Evolutionary conservation across 1,140 invertebrate species (phyloP), one percentile per base, ranked within the genome.

Genomic region (Pogonus chalceus): DNA sequence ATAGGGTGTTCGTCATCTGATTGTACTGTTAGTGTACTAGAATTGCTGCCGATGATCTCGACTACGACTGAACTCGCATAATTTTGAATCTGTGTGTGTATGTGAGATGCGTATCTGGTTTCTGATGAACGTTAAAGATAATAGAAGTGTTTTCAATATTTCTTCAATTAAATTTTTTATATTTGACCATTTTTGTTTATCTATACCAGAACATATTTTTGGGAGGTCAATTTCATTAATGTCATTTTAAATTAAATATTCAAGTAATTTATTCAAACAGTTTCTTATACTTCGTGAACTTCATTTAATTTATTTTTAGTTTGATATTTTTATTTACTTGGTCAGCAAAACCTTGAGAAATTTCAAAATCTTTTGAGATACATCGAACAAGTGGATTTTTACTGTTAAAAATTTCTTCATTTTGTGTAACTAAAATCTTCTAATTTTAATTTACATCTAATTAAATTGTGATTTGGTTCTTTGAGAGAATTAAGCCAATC

Each of bases 371-470:
- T 31, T 4, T 14, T 14, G 26, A 31, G 4, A 31, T 31, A 14
- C 26, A 31, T 7, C 14, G 26, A 31, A 31, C 14, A 31, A 31
- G 26, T 31, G 14, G 26, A 31, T 31, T 31, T 56, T 51, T 31
- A 31, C 12, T 35, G 22, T 53, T 53, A 56, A 9, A 51, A 55
- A 23, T 48, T 43, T 54, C 54, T 59, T 43, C 53, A 50, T 16
- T 49, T 22, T 12, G 56, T 56, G 23, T 26, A 58, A 49, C 57
- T 47, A 24, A 46, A 59, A 49, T 59, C 55, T 23, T 54, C 48
- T 23, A 59, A 49, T 16, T 56, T 46, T 53, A 54, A 37, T 47
- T 49, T 49, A 55, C 58, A 59, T 26, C 49, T 46, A 20, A 54
- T 35, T 49, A 59, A n/a, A 37, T 49, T 48, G n/a, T 47, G 50